Conservation (phyloP, 2,797 vertebrate species). For the Discoglossus pictus region DNA sequence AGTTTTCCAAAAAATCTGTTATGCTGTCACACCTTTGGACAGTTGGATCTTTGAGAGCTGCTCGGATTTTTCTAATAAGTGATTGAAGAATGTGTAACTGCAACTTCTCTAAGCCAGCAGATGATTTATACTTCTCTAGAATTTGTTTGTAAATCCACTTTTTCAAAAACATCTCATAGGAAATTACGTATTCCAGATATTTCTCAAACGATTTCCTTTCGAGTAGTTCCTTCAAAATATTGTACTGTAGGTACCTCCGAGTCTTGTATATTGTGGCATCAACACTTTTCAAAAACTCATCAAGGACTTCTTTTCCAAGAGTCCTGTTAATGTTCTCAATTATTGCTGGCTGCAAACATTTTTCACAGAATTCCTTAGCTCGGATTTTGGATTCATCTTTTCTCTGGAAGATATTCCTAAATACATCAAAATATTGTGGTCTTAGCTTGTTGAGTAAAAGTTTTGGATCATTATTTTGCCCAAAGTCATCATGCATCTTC, state of each 20-base stretch:
- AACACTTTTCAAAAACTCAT: slow-evolving; percentile 1
- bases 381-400: not conserved
- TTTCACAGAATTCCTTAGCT: slow-evolving; percentile 9
- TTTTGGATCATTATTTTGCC: slow-evolving; percentile 60
- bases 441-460: slow-evolving; percentile 57
- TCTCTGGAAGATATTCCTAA: not conserved
- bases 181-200: not conserved
- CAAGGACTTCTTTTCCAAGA: slow-evolving; percentile 2
- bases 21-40: not conserved
- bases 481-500: slow-evolving; percentile 63
- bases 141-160: slow-evolving; percentile 18
- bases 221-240: slow-evolving; percentile 1
- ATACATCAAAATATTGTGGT: slow-evolving; percentile 9
- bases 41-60: not conserved
- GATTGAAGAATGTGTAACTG: not conserved
- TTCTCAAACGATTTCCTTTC: not conserved
- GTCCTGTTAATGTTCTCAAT: not conserved
- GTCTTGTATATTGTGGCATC: not conserved
- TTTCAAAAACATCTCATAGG: slow-evolving; percentile 7
- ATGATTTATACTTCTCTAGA: not conserved
- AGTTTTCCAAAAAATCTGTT: not conserved
- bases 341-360: slow-evolving; percentile 3
- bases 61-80: not conserved
- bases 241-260: not conserved
- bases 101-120: not conserved